These are phyloP conservation scores for Trichogramma pretiosum DNA, from an alignment of 1,140 invertebrate species.

Conservation along the genomic window DNA sequence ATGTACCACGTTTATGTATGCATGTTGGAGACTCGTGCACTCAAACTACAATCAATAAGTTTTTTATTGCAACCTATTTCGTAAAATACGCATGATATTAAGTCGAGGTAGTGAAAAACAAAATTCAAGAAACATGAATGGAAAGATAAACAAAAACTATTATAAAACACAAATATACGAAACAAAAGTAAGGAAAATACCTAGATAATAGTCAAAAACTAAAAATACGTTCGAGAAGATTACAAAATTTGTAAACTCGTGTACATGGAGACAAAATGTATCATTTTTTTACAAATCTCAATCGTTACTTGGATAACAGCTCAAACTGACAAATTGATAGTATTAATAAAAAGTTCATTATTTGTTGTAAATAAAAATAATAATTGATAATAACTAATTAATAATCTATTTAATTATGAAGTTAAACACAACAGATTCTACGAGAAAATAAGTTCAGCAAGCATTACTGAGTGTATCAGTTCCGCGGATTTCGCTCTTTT, in stretches of 20 bases:
- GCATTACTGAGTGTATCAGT: too few relatives aligned
- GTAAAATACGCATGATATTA: too few relatives aligned
- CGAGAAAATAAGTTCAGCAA: too few relatives aligned
- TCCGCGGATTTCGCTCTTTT: too few relatives aligned
- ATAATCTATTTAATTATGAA: too few relatives aligned
- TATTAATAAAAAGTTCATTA: conserved; percentile 8
- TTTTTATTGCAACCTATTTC: too few relatives aligned
- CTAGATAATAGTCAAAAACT: conserved; percentile 17
- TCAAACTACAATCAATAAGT: too few relatives aligned
- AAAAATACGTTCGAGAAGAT: conserved; percentile 7
- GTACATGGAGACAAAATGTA: conserved; percentile 1
- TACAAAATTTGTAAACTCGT: conserved; percentile 8
- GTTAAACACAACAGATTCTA: conserved; percentile 14
- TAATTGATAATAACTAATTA: too few relatives aligned
- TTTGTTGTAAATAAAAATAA: conserved; percentile 14
- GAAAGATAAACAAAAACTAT: conserved; percentile 11
- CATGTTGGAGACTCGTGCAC: too few relatives aligned
- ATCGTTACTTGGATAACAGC: conserved; percentile 11
- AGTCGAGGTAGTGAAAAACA: too few relatives aligned
- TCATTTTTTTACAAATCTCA: conserved; percentile 17
- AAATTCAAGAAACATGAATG: conserved; percentile 14
- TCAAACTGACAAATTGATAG: too few relatives aligned
- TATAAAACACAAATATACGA: conserved; percentile 14
- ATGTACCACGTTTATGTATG: too few relatives aligned
- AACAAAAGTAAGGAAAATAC: conserved; percentile 14